Percentiles rank a stretch among this genome's conserved stretches.
These are phyloP conservation scores for Hipposideros larvatus DNA, from an alignment of 2,797 vertebrate genomes.

Conservation along the genomic window DNA sequence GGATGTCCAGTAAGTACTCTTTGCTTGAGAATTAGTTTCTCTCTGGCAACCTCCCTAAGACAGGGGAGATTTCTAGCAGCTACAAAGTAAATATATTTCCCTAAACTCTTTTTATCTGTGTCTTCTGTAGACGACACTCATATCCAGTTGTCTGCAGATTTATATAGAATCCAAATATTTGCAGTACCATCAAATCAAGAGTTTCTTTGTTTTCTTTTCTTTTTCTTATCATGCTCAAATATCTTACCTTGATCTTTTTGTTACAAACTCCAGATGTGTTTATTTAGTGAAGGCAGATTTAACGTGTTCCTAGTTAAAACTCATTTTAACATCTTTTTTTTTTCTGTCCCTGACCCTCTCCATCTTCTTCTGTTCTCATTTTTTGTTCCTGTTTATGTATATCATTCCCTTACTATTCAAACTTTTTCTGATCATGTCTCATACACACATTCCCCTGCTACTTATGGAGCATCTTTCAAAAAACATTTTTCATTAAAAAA, in stretches of 20 bases:
- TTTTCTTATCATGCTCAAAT: slow-evolving; percentile 21
- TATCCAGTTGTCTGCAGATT: background rate
- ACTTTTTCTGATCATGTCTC: background rate
- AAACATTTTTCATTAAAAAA: slow-evolving; percentile 34
- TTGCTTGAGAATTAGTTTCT: slow-evolving; percentile 16
- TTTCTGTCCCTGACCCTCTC: background rate
- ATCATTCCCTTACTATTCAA: background rate
- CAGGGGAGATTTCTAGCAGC: slow-evolving; percentile 54
- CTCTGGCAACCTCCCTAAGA: slow-evolving; percentile 54
- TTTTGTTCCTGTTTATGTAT: background rate
- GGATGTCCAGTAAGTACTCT: background rate
- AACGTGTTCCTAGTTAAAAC: slow-evolving; percentile 18
- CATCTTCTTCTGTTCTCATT: background rate
- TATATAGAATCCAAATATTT: slow-evolving; percentile 46
- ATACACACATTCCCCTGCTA: background rate
- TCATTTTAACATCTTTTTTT: background rate
- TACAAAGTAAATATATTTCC: background rate
- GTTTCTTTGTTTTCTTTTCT: background rate
- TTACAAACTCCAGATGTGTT: slow-evolving; percentile 61
- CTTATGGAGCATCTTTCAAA: slow-evolving; percentile 5
- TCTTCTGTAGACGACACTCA: slow-evolving; percentile 42
- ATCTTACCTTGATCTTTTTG: slow-evolving; percentile 15
- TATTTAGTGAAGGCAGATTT: slow-evolving; percentile 35
- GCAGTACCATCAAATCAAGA: slow-evolving; percentile 13
- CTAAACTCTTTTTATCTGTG: background rate